Percentiles rank a stretch among this genome's conserved stretches.
These are phyloP conservation scores for Stenolophus ochropezus DNA, from an alignment of 2,888 invertebrate genomes.

Conservation along the genomic window DNA sequence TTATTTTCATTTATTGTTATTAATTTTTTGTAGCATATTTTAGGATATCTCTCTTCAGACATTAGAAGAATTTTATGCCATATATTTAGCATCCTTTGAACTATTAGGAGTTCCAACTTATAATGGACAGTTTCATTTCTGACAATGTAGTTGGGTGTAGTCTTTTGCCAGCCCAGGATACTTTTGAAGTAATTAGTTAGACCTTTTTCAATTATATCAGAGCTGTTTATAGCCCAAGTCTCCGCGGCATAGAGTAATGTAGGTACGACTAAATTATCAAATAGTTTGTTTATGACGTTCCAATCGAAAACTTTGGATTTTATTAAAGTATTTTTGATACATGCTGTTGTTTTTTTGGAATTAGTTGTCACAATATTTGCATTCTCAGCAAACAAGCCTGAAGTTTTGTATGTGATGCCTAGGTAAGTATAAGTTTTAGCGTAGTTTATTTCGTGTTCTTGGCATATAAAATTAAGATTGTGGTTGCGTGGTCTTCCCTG, in stretches of 20 bases:
- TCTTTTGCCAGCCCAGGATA: too few relatives aligned
- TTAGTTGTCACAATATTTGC: not conserved
- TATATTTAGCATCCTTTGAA: too few relatives aligned
- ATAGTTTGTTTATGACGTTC: not conserved
- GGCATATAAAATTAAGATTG: not conserved
- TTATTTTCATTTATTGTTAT: not conserved
- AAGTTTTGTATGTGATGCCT: not conserved
- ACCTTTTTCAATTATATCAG: not conserved
- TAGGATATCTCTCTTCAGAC: not conserved
- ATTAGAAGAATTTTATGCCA: too few relatives aligned
- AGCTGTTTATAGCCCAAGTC: not conserved
- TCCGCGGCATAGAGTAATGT: too few relatives aligned
- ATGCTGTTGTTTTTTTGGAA: not conserved
- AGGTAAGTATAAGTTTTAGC: not conserved
- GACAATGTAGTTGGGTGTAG: not conserved
- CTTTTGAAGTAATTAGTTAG: too few relatives aligned
- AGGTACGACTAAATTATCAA: too few relatives aligned
- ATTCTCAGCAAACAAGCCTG: not conserved
- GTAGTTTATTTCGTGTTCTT: not conserved
- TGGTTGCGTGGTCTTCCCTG: not conserved
- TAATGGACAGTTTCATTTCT: not conserved
- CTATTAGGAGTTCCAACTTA: too few relatives aligned
- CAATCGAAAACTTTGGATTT: not conserved
- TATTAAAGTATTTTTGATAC: not conserved
- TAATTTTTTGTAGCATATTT: too few relatives aligned